Percentiles rank a stretch among this genome's conserved stretches.
Evolutionary conservation across 1,140 invertebrate species (phyloP).

Genomic region (Stenopsyche tienmushanensis): DNA sequence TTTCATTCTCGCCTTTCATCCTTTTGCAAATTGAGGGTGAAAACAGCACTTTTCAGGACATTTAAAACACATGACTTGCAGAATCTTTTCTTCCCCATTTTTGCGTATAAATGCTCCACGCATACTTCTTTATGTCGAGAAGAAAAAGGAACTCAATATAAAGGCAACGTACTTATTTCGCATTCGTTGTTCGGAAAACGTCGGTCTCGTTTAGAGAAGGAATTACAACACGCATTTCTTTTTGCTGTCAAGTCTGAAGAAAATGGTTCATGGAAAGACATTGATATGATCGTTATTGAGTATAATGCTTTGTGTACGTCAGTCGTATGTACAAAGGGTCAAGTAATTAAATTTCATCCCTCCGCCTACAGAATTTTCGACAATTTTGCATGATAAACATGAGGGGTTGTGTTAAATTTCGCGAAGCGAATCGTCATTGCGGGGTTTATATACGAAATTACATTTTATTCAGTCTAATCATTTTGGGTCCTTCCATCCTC

Average conservation of each 20-base stretch:
- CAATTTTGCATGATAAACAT: too few species aligned
- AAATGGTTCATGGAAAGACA: too few species aligned
- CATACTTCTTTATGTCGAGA: background rate
- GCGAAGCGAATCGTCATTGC: background rate
- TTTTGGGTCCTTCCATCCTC: background rate
- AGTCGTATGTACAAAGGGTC: too few species aligned
- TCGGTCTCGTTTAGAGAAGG: too few species aligned
- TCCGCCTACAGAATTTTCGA: too few species aligned
- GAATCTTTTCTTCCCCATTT: background rate
- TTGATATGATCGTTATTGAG: too few species aligned
- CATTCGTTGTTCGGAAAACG: too few species aligned
- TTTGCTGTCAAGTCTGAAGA: background rate
- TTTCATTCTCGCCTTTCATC: background rate
- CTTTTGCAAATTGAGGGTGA: background rate
- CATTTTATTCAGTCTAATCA: conserved; percentile 18
- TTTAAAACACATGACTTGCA: conserved; percentile 14
- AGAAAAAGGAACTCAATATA: too few species aligned
- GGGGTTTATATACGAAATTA: conserved; percentile 9
- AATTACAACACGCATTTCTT: background rate
- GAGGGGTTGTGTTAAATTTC: too few species aligned
- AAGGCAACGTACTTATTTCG: too few species aligned
- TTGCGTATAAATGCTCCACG: background rate
- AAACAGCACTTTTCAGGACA: background rate
- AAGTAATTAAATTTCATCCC: too few species aligned
- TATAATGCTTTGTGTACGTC: too few species aligned